These are phyloP conservation scores for Pygocentrus nattereri DNA, from an alignment of 2,797 vertebrate genomes.

Conservation along the genomic window DNA sequence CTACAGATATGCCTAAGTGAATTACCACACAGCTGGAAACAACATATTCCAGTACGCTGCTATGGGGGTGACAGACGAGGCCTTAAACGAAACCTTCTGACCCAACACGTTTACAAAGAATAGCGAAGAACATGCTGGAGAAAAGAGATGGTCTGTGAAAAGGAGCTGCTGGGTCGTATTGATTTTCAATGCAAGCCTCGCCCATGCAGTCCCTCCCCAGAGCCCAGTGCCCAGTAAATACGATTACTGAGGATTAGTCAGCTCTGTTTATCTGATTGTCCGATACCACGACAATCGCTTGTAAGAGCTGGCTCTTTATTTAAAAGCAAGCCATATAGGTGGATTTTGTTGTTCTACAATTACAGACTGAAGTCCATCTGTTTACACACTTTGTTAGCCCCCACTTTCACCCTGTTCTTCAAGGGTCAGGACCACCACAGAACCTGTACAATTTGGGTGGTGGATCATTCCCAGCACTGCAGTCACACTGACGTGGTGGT, in stretches of 20 bases:
- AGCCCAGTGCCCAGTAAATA: background rate
- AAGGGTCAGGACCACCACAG: no score
- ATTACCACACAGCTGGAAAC: background rate
- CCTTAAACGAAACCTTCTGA: no score
- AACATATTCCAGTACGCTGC: background rate
- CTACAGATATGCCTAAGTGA: background rate
- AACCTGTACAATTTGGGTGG: no score
- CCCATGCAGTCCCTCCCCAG: slow-evolving; percentile 12
- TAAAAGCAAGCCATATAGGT: no score
- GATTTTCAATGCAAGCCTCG: slow-evolving; percentile 35
- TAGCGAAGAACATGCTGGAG: background rate
- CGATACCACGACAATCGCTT: background rate
- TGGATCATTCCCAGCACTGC: no score
- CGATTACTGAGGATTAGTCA: background rate
- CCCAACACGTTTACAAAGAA: background rate
- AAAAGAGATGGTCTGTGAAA: background rate
- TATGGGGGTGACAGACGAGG: background rate
- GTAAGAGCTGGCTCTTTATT: background rate
- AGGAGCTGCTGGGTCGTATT: background rate
- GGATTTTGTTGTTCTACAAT: no score
- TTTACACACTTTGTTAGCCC: no score
- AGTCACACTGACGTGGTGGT: no score
- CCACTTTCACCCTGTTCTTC: no score
- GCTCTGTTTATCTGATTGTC: background rate
- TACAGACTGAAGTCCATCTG: no score